Evolutionary conservation across 2,888 invertebrate species (phyloP).

Genomic region (Pocota personata): DNA sequence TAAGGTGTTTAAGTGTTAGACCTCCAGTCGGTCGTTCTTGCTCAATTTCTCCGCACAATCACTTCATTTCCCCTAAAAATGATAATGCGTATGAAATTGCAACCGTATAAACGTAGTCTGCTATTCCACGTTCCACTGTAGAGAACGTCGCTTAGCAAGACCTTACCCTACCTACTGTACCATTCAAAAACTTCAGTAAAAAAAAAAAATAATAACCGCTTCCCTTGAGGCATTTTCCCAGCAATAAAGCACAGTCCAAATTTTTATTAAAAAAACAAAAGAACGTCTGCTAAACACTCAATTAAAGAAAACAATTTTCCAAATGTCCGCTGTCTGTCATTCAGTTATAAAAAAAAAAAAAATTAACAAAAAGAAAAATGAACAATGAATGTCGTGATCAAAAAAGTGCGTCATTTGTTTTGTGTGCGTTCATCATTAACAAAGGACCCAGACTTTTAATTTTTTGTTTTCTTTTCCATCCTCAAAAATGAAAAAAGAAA

Average conservation of each 20-base stretch:
- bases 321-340: slow-evolving; percentile 52
- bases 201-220: not conserved
- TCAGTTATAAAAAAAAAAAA: not conserved
- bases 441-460: slow-evolving; percentile 47
- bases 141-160: too few relatives aligned
- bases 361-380: slow-evolving; percentile 6
- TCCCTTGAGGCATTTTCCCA: not conserved
- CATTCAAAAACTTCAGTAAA: too few relatives aligned
- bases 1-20: too few relatives aligned
- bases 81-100: too few relatives aligned
- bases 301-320: slow-evolving; percentile 24
- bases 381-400: slow-evolving; percentile 46
- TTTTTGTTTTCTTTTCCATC: slow-evolving; percentile 33
- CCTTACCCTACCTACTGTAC: too few relatives aligned
- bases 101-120: too few relatives aligned
- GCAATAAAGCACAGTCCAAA: not conserved
- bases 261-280: not conserved
- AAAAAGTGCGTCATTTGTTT: slow-evolving; percentile 62
- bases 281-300: not conserved
- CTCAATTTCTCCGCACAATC: too few relatives aligned
- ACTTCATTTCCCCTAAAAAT: too few relatives aligned
- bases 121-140: too few relatives aligned
- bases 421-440: slow-evolving; percentile 40
- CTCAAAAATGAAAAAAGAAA: slow-evolving; percentile 14
- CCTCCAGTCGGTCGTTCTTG: too few relatives aligned